A percentile compares a stretch with the other conserved stretches of the same genome.
Conservation (phyloP, 2,113 vertebrate genomes). For the Solea senegalensis region DNA sequence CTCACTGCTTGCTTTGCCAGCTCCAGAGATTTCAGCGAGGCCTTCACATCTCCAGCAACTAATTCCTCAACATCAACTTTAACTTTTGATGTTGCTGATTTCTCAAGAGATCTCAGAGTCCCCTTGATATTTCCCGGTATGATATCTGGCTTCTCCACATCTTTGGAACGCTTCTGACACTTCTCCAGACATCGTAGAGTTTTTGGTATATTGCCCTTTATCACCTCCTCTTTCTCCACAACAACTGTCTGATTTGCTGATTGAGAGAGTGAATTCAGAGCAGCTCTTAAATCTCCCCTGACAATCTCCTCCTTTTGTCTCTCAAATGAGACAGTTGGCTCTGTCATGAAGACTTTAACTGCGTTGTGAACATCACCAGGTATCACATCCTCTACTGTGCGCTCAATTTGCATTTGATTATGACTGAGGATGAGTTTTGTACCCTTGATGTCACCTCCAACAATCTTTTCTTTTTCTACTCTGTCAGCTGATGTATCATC, state of each 20-base stretch:
- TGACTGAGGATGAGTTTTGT: constrained; percentile 84
- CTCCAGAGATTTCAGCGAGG: constrained; percentile 85
- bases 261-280: constrained; percentile 84
- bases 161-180: constrained; percentile 78
- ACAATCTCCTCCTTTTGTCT: constrained; percentile 85
- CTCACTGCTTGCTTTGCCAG: constrained; percentile 79
- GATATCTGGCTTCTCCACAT: constrained; percentile 82
- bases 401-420: constrained; percentile 81
- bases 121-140: constrained; percentile 85
- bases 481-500: constrained; percentile 70
- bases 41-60: constrained; percentile 85
- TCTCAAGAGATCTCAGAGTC: constrained; percentile 86
- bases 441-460: constrained; percentile 86
- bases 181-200: constrained; percentile 83
- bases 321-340: constrained; percentile 71
- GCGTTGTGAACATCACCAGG: constrained; percentile 87
- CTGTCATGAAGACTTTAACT: constrained; percentile 86
- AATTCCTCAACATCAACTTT: constrained; percentile 84
- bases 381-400: constrained; percentile 87
- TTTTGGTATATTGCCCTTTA: constrained; percentile 84
- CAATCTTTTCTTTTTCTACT: constrained; percentile 80
- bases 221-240: constrained; percentile 85
- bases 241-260: constrained; percentile 83
- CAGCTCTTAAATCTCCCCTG: constrained; percentile 86
- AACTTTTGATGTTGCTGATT: constrained; percentile 79